Base-by-base conservation (phyloP, 2,888 invertebrate genomes). In the Melanostoma scalare region DNA sequence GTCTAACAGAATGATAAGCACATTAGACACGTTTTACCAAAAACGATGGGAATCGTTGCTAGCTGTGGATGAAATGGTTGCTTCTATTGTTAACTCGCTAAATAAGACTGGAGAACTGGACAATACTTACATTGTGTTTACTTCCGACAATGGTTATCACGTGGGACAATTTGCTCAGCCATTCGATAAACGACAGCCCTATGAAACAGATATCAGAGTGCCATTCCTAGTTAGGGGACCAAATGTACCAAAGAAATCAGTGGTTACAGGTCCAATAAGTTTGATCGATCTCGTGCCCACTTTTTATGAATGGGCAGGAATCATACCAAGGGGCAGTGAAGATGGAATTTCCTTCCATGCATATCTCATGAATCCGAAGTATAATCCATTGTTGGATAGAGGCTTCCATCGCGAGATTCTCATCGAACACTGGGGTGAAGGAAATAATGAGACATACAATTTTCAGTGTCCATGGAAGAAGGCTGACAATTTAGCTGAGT, bases 131-230 rank as follows among this genome's bases (percentile, higher is more conserved):
- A 89, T 98, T 0, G 93, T 98, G 63, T 96, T 94, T 87, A 95
- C 97, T 0, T 97, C 97, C 0, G 98, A 98, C 89, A 97, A 98
- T 91, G 98, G 98, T 31, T 98, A 95, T 90, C 98, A 98, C 91
- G 92, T 98, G 86, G 97, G 97, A 8, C 97, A 98, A 92, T 97
- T 97, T 91, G 94, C 96, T 2, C 94, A 96, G 92, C 95, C 97
- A 0, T 94, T 94, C 92, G 98, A 98, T 91, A 98, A 98, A 89
- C 92, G 98, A 1, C 97, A 97, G 88, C 96, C 96, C 0, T 98
- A 98, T 90, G 97, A 98, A 89, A 95, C 96, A 0, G 98, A 98
- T 88, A 95, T 97, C 52, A 93, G 94, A 86, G 95, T 98, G 0
- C 98, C 98, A 0, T 92, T 98, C 3, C 88, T 97, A 56, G 93